Evolutionary conservation across 1,140 invertebrate species (phyloP).

Genomic region (Eumaeus atala): DNA sequence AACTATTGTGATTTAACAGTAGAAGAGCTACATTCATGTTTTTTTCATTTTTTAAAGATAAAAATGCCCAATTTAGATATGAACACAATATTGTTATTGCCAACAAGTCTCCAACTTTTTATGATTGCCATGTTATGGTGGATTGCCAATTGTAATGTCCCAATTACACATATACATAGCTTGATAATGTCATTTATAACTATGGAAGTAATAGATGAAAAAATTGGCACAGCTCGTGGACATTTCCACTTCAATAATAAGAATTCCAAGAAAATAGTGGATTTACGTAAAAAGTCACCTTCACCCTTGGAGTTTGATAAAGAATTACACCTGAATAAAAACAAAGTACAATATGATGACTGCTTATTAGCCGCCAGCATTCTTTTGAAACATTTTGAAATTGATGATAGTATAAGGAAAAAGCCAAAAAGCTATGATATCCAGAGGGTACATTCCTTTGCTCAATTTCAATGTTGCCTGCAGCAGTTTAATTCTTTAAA

Average conservation of each 20-base stretch:
- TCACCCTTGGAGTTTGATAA: constrained; percentile 26
- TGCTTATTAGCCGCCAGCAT: constrained; percentile 76
- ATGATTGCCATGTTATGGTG: constrained; percentile 80
- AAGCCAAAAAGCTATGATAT: constrained; percentile 78
- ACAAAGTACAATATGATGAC: constrained; percentile 73
- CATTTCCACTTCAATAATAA: constrained; percentile 63
- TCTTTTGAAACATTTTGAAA: constrained; percentile 78
- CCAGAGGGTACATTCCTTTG: constrained; percentile 79
- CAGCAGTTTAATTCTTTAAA: constrained; percentile 79
- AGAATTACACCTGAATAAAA: constrained; percentile 53
- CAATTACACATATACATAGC: constrained; percentile 75
- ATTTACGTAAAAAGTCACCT: constrained; percentile 39
- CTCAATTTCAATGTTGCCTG: constrained; percentile 82
- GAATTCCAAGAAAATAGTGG: constrained; percentile 51
- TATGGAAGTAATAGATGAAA: constrained; percentile 77
- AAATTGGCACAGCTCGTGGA: constrained; percentile 73
- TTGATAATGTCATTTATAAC: constrained; percentile 77
- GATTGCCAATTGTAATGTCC: constrained; percentile 73
- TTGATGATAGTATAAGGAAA: constrained; percentile 75
- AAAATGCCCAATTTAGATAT: constrained; percentile 61
- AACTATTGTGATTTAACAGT: constrained; percentile 52
- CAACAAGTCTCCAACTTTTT: constrained; percentile 78
- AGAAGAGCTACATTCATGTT: constrained; percentile 49
- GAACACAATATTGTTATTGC: constrained; percentile 68
- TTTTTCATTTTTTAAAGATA: constrained; percentile 63